A percentile compares a stretch with the other conserved stretches of the same genome.
Evolutionary conservation across 92 coral and sea anemone genomes (phyloP).

Genomic region (Isaurus tuberculatus): DNA sequence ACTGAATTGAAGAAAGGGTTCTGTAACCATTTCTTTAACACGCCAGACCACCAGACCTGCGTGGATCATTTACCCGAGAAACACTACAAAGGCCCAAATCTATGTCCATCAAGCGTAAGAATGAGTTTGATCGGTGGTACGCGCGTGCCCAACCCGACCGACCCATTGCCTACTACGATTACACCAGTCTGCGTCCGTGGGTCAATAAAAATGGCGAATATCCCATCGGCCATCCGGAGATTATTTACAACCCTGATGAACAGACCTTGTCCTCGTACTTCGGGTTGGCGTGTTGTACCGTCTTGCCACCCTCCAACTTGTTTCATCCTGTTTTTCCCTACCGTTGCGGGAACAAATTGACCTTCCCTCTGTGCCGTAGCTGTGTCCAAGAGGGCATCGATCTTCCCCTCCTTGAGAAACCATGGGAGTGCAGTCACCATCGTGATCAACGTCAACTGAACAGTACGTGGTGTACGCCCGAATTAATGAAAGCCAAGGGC

Average conservation of each 20-base stretch:
- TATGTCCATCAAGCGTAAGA: background rate
- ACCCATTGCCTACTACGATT: background rate
- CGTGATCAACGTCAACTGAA: background rate
- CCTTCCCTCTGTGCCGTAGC: background rate
- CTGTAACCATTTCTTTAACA: background rate
- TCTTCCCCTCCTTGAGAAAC: too few relatives aligned
- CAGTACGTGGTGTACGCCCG: background rate
- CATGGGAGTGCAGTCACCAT: background rate
- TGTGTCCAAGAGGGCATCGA: too few relatives aligned
- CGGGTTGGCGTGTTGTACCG: background rate
- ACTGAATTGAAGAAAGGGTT: background rate
- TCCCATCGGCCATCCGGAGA: background rate
- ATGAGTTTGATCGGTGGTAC: background rate
- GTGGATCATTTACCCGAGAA: background rate
- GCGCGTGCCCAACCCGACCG: background rate
- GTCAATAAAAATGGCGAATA: conserved; percentile 2
- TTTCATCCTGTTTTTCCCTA: background rate
- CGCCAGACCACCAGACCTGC: background rate
- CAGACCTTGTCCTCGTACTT: background rate
- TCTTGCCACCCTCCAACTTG: background rate
- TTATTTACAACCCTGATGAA: background rate
- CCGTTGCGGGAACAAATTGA: background rate
- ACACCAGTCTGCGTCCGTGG: background rate
- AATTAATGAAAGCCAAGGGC: too few relatives aligned
- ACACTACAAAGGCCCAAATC: background rate